A percentile compares a stretch with the other conserved stretches of the same genome.
These are phyloP conservation scores for Drosophila willistoni DNA, from an alignment of 1,140 invertebrate genomes.

Conservation along the genomic window DNA sequence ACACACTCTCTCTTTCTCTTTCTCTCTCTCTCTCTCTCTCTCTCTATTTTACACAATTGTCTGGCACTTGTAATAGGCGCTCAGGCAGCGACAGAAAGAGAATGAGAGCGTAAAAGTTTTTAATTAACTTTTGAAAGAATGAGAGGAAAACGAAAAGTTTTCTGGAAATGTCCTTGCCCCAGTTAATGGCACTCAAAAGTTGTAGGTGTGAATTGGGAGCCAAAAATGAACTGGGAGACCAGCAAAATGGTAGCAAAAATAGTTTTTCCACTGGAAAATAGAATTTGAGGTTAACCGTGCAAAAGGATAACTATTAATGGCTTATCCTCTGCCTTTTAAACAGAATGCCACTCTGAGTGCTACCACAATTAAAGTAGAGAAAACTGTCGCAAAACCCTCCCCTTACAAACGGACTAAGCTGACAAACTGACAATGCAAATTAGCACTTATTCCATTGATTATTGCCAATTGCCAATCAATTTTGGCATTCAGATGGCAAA, in stretches of 20 bases:
- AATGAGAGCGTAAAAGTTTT: conserved; percentile 36
- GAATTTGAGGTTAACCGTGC: neutral
- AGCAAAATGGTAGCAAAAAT: conserved; percentile 31
- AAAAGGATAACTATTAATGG: neutral
- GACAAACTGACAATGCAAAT: conserved; percentile 53
- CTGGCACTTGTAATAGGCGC: conserved; percentile 71
- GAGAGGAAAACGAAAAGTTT: conserved; percentile 19
- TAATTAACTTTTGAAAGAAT: conserved; percentile 65
- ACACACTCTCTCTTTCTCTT: conserved; percentile 2
- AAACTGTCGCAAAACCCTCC: neutral
- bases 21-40: neutral
- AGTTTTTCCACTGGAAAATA: conserved; percentile 15
- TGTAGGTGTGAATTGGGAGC: conserved; percentile 59
- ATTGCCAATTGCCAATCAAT: conserved; percentile 64
- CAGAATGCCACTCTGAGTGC: neutral
- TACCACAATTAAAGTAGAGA: neutral
- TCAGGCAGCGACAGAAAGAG: conserved; percentile 28
- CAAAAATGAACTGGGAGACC: conserved; percentile 60
- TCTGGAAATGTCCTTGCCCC: conserved; percentile 48
- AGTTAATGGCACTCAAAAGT: conserved; percentile 28
- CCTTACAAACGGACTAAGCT: conserved; percentile 15
- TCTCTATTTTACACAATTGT: conserved; percentile 38
- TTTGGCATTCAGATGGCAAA: conserved; percentile 36
- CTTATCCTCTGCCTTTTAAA: neutral
- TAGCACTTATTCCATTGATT: conserved; percentile 60